A percentile compares a stretch with the other conserved stretches of the same genome.
Evolutionary conservation across 1,140 invertebrate genomes (phyloP).

Genomic region (Cydia amplana): DNA sequence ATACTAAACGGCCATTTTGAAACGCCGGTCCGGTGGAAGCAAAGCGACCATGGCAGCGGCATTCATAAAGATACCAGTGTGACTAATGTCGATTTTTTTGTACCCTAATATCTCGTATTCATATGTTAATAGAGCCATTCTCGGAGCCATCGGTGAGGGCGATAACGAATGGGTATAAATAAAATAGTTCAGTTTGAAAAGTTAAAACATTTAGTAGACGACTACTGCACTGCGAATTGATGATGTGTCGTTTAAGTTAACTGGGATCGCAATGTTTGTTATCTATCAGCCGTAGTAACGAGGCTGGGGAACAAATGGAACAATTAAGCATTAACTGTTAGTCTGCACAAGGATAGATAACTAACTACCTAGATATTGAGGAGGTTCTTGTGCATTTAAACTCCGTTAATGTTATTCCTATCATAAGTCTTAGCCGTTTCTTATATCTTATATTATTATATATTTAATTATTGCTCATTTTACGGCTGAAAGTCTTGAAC

Average conservation of each 20-base stretch:
- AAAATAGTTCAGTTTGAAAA: slow-evolving; percentile 21
- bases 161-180: slow-evolving; percentile 23
- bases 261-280: slow-evolving; percentile 30
- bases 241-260: slow-evolving; percentile 26
- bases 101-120: slow-evolving; percentile 47
- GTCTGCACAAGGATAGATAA: slow-evolving; percentile 3
- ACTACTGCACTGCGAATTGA: slow-evolving; percentile 27
- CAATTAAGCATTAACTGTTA: slow-evolving; percentile 15
- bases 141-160: background rate
- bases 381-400: background rate
- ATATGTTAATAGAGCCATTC: slow-evolving; percentile 55
- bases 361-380: background rate
- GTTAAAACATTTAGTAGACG: slow-evolving; percentile 4
- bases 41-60: slow-evolving; percentile 45
- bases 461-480: no score
- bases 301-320: slow-evolving; percentile 21
- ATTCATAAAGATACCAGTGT: slow-evolving; percentile 45
- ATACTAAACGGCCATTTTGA: slow-evolving; percentile 63
- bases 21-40: slow-evolving; percentile 47
- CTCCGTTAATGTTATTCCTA: background rate
- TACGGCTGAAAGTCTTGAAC: no score
- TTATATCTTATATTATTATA: no score
- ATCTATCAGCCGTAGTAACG: slow-evolving; percentile 23
- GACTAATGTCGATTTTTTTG: slow-evolving; percentile 50
- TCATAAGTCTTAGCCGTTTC: no score